These are phyloP conservation scores for Amphipyra tragopoginis DNA, from an alignment of 2,888 invertebrate genomes.

Conservation along the genomic window DNA sequence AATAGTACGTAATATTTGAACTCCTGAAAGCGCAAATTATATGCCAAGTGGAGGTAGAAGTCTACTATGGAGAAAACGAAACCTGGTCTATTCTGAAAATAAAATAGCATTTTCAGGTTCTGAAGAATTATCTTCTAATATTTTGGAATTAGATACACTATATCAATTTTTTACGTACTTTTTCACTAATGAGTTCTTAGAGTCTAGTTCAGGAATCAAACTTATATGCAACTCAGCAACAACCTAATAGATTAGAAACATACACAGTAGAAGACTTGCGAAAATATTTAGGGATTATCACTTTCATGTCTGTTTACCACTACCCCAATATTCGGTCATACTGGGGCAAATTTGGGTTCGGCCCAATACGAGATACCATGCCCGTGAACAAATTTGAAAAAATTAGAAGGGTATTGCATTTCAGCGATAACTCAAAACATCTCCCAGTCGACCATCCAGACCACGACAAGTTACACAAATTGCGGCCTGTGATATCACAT, in stretches of 20 bases:
- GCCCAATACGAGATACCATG: slow-evolving; percentile 13
- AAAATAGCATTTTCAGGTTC: too few relatives aligned
- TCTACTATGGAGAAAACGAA: too few relatives aligned
- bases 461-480: slow-evolving; percentile 23
- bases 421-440: slow-evolving; percentile 15
- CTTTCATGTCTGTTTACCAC: slow-evolving; percentile 23
- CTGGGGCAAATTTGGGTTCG: slow-evolving; percentile 17
- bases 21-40: too few relatives aligned
- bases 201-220: slow-evolving; percentile 19
- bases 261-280: slow-evolving; percentile 15
- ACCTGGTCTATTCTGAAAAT: too few relatives aligned
- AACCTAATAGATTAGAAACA: slow-evolving; percentile 11
- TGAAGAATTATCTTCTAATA: background rate
- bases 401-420: slow-evolving; percentile 10
- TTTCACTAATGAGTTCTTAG: background rate
- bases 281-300: slow-evolving; percentile 20
- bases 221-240: slow-evolving; percentile 8
- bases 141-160: background rate
- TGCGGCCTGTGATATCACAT: slow-evolving; percentile 20
- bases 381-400: slow-evolving; percentile 17
- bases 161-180: slow-evolving; percentile 2
- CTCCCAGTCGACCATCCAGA: slow-evolving; percentile 18
- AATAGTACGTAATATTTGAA: too few relatives aligned
- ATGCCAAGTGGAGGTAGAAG: too few relatives aligned
- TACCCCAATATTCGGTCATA: slow-evolving; percentile 15